Percentiles rank a stretch among this genome's conserved stretches.
Conservation (phyloP, 1,140 invertebrate species). For the Pseudomyrmex pallidus region DNA sequence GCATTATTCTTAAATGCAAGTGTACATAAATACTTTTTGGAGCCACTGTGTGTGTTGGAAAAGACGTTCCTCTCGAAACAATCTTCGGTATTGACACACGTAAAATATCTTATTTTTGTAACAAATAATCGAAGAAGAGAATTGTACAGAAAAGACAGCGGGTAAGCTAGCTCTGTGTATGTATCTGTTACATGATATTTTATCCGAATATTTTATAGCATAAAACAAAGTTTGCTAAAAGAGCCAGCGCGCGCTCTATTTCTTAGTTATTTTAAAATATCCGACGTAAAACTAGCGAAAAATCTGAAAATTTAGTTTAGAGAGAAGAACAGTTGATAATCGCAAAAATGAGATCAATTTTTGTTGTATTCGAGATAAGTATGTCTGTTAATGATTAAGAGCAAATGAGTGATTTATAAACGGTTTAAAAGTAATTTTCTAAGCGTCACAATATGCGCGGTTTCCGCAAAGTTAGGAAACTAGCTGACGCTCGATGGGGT, state of each 20-base stretch:
- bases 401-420: not conserved
- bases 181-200: not conserved
- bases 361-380: not conserved
- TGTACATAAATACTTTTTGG: too few relatives aligned
- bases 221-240: not conserved
- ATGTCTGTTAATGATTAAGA: not conserved
- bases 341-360: not conserved
- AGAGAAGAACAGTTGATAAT: too few relatives aligned
- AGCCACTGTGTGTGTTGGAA: not conserved
- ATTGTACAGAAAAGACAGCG: not conserved
- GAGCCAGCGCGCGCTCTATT: too few relatives aligned
- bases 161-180: too few relatives aligned
- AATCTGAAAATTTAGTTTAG: too few relatives aligned
- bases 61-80: not conserved
- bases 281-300: too few relatives aligned
- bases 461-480: not conserved
- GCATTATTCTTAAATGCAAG: too few relatives aligned
- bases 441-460: not conserved
- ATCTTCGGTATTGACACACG: not conserved
- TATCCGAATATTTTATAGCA: not conserved
- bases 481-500: not conserved
- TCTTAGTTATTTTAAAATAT: too few relatives aligned
- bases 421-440: conserved; percentile 4
- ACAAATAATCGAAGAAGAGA: not conserved
- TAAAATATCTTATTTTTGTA: not conserved